Evolutionary conservation across 2,888 invertebrate species (phyloP), one percentile per base, ranked within the genome.

Genomic region (Atethmia centrago): DNA sequence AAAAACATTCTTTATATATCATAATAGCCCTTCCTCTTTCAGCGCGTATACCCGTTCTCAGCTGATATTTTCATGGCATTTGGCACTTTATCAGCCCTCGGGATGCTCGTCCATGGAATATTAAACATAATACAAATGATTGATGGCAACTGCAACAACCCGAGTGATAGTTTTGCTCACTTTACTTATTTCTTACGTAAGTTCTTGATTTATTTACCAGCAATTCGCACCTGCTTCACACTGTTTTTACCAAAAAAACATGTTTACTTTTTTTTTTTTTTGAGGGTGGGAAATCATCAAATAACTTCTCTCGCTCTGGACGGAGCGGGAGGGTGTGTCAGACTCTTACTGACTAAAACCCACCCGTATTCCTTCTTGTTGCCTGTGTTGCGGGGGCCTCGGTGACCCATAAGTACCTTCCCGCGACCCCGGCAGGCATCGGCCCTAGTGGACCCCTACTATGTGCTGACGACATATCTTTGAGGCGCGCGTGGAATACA

Each of bases 101-200:
- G 86, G 0, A 86, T 89, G 31, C 31, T 90, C 14, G 1, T 73
- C 9, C 89, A 87, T 64, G 80, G 77, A 40, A 28, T 85, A 25
- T 5, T 87, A 12, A 73, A 88, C 16, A 14, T 80, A 7, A 25
- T 88, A 7, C 88, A 90, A 78, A 87, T 90, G 68, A 10, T 66
- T 28, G 62, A 70, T 40, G 66, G 82, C 19, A 56, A 76, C 28
- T 92, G 91, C 72, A 53, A 58, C 31, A 88, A 89, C 55, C 75
- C 84, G 0, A 88, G 84, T 69, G 92, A 92, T 77, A 77, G 81
- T n/a, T 36, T 89, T 9, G 74, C 80, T 61, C 82, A 89, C 49
- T 36, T 88, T 7, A 31, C 90, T 2, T 89, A 87, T 70, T 63
- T 79, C 64, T 25, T 74, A 47, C 71, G 92, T 92, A 83, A 82